Base-by-base conservation (phyloP, 1,140 invertebrate genomes). In the Procambarus clarkii region DNA sequence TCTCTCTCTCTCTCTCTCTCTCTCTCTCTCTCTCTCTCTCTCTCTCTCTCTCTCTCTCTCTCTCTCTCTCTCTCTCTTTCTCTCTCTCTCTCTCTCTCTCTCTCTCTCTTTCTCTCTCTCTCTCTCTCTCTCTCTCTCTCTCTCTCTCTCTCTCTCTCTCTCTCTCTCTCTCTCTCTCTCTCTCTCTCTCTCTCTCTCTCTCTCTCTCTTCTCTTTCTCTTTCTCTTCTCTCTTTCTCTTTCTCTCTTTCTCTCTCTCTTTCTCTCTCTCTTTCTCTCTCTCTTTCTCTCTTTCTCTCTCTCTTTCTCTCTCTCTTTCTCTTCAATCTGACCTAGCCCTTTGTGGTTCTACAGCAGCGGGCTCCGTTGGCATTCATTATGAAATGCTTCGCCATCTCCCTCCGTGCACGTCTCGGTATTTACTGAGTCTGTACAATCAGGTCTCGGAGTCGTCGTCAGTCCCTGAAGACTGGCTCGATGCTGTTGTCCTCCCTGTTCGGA, bases 181-280 rank as follows among this genome's bases (percentile, higher is more conserved):
- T 82, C 80, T 82, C 80, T 82, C 46, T 82, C 80, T 82, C 46
- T 82, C 80, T 82, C 46, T 82, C 80, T 82, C 46, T 82, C 79
- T 78, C 9, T 60, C 54, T 60, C 9, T 60, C 15, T 60, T 11
- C 54, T 50, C 54, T 9, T 54, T 50, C 21, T 5, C 48, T 46
- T 81, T 46, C 48, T 46, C 48, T 46, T 81, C 79, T 81, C 48
- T 81, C 48, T 50, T 48, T 81, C 48, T 50, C 48, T n/a, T 11
- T 48, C 79, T 81, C 45, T 81, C 79, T 77, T 24, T 77, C 9
- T 3, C 13, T 71, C 7, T 21, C 18, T 71, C 13, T 79, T 46
- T 79, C n/a, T 79, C 77, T n/a, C 45, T 79, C 45, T 71, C 24
- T 71, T 71, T 7, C n/a, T 46, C 45, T 9, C 45, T 46, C 2